Evolutionary conservation across 35 echinoderm and acorn worm genomes (phyloP).

Genomic region (Heliocidaris erythrogramma): DNA sequence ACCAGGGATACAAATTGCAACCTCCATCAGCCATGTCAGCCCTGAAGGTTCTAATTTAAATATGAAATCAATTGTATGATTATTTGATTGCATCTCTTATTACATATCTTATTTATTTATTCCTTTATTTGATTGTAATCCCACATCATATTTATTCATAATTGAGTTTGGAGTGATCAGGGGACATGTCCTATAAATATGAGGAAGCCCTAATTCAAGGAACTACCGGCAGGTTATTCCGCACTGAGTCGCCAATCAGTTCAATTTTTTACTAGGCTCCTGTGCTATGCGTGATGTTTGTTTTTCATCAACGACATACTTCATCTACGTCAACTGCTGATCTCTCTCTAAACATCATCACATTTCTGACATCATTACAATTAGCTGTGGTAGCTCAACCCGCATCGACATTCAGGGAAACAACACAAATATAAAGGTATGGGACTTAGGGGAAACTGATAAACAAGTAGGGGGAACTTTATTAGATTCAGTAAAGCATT

Average conservation of each 20-base stretch:
- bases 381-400: not conserved
- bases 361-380: not conserved
- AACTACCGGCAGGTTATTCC: not conserved
- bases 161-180: too few relatives aligned
- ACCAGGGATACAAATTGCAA: too few relatives aligned
- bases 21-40: too few relatives aligned
- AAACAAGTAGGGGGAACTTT: not conserved
- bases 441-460: not conserved
- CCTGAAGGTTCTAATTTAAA: too few relatives aligned
- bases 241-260: not conserved
- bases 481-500: too few relatives aligned
- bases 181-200: too few relatives aligned
- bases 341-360: not conserved
- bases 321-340: not conserved
- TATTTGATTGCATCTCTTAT: too few relatives aligned
- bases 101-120: too few relatives aligned
- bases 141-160: too few relatives aligned
- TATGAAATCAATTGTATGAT: too few relatives aligned
- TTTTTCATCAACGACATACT: not conserved
- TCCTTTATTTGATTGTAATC: too few relatives aligned
- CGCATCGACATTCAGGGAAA: not conserved
- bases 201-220: too few relatives aligned
- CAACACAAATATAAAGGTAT: not conserved
- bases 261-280: not conserved
- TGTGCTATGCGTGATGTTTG: not conserved